Base-by-base conservation (phyloP, 2,888 invertebrate genomes). In the Drosophila acutilabella region DNA sequence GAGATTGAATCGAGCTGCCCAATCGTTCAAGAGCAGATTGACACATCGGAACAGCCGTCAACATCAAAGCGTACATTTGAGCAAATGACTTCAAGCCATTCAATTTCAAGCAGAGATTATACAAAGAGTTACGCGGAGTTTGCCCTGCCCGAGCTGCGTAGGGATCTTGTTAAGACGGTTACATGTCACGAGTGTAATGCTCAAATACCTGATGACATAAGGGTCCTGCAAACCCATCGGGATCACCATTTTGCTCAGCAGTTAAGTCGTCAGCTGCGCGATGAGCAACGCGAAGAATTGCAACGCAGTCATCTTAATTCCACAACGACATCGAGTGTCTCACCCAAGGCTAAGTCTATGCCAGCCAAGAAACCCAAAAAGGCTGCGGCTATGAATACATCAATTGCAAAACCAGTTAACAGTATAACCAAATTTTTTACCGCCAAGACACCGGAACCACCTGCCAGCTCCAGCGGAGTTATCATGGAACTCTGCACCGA, bases 171-270 rank as follows among this genome's bases (percentile, higher is more conserved):
- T 8, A 62, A 65, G 7, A 65, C 73, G 48, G 72, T 83, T 2
- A 83, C 78, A 50, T 97, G 97, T 91, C 90, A 93, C 2, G 94
- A 95, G 86, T 97, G 97, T 92, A 93, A 93, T 5, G 94, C 94
- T 88, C 89, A 91, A 45, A 92, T 97, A 83, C 76, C 88, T 0
- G 90, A 93, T 2, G 93, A 94, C 89, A 94, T 94, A 67, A 64
- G 42, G 10, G 67, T 79, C 0, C 91, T 95, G 64, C 94, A 94
- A 36, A 94, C 94, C 64, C 98, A 98, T 91, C 92, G 94, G 13
- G 97, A 96, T 90, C 95, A 94, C 84, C 97, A 97, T 91, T 92
- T 95, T 57, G 96, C 97, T 0, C 91, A 95, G 64, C 94, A 94
- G 76, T 89, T 96, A 10, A 94, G 95, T 80, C 93, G 94, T 38